Conservation (phyloP, 2,113 vertebrate genomes). For the Chaenogobius annularis region DNA sequence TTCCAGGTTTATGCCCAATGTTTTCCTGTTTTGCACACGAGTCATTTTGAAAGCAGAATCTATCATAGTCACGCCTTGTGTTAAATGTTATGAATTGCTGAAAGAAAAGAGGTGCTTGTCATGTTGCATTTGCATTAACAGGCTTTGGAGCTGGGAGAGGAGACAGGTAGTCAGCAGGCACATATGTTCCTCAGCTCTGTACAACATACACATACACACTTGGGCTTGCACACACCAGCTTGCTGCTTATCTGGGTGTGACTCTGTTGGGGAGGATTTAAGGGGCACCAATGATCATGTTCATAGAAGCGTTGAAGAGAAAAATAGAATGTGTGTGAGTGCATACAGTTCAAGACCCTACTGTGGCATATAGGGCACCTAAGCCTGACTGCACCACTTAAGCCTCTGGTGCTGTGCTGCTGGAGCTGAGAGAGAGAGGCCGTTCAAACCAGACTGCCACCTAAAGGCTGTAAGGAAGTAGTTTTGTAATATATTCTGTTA, state of each 20-base stretch:
- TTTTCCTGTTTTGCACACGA: neutral
- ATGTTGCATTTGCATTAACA: conserved; percentile 29
- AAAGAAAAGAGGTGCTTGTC: conserved; percentile 16
- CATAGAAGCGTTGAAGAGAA: conserved; percentile 53
- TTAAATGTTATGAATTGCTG: conserved; percentile 10
- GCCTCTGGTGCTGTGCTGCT: conserved; percentile 37
- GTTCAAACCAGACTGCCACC: conserved; percentile 25
- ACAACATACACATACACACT: neutral
- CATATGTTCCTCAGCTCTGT: neutral
- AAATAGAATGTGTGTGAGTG: conserved; percentile 47
- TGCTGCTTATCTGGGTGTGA: conserved; percentile 45
- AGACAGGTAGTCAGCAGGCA: conserved; percentile 20
- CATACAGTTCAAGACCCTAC: conserved; percentile 16
- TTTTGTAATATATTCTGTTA: neutral
- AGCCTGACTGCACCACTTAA: conserved; percentile 63
- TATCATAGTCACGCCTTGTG: neutral
- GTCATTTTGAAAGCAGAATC: neutral
- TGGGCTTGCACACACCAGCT: conserved; percentile 9
- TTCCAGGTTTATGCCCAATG: neutral
- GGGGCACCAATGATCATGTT: conserved; percentile 46
- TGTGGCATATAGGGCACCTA: conserved; percentile 53
- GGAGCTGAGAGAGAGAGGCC: conserved; percentile 18
- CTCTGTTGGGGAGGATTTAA: conserved; percentile 51
- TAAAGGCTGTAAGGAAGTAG: neutral
- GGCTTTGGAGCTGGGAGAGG: conserved; percentile 9